Base-by-base conservation (phyloP, 2,888 invertebrate genomes). In the Archaeoteleia sp. region DNA sequence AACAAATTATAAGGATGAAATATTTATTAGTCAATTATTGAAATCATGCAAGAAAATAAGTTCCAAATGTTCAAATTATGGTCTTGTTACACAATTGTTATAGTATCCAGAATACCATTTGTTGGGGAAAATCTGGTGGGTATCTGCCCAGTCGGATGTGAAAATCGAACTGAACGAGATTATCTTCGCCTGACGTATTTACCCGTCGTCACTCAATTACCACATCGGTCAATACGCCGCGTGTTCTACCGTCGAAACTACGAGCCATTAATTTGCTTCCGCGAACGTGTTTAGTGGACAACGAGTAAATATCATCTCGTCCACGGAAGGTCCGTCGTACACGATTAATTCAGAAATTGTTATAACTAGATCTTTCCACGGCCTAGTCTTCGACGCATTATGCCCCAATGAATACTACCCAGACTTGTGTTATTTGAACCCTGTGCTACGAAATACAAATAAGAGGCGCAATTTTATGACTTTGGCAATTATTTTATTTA, bases 181-280 rank as follows among this genome's bases (percentile, higher is more conserved):
- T 67, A 67, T 57, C 70, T 67, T 58, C 43, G 61, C 51, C 63
- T 61, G 61, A 49, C 65, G 63, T 70, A 70, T 70, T 70, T 70
- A 61, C 67, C 37, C 53, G 53, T 61, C 76, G 78, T 76, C 78
- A 79, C 77, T 79, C 76, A 78, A 80, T 79, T 81, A 79, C 75
- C 75, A 73, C 62, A 71, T 70, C 70, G 70, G 79, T 79, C 78
- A 81, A 81, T 77, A 79, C 70, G 62, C 53, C 67, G 65, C 70
- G 67, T 58, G 71, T 70, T 46, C 72, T 66, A 62, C 72, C 72
- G 65, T 67, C 75, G 74, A 75, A 77, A 78, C 80, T 79, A 77
- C 78, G 76, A 67, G 61, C 78, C 80, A 80, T 81, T 79, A 79
- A 80, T 79, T 74, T 75, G 73, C 74, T 69, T 60, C 67, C 62